A percentile compares a stretch with the other conserved stretches of the same genome.
phyloP scores from a whole-genome alignment of 2,888 invertebrate genomes.

The Linyphia triangularis region DNA sequence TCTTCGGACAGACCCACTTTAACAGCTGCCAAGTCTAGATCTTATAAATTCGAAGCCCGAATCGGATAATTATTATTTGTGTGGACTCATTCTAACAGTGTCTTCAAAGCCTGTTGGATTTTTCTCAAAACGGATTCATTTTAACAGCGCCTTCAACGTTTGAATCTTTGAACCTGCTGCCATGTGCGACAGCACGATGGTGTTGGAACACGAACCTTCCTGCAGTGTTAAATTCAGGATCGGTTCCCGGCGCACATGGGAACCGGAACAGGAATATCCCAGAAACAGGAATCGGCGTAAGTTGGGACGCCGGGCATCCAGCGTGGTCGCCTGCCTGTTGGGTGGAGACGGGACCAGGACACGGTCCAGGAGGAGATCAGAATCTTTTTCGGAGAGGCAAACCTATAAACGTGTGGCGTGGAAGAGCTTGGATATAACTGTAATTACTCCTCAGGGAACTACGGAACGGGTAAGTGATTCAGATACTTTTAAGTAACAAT shows the following conservation, averaged over 20 bases:
- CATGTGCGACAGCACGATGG: slow-evolving; percentile 43
- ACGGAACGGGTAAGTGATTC: slow-evolving; percentile 83
- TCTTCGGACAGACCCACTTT: too few relatives aligned
- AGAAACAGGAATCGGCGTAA: slow-evolving; percentile 33
- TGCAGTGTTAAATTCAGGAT: slow-evolving; percentile 55
- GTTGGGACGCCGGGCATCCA: slow-evolving; percentile 55
- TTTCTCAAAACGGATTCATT: too few relatives aligned
- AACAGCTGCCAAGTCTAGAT: too few relatives aligned
- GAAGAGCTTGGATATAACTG: slow-evolving; percentile 82
- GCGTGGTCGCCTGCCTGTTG: slow-evolving; percentile 60
- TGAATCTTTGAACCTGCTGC: not conserved
- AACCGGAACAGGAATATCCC: slow-evolving; percentile 66
- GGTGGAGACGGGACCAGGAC: slow-evolving; percentile 14
- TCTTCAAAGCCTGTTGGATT: too few relatives aligned
- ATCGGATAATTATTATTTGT: too few relatives aligned
- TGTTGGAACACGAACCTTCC: slow-evolving; percentile 11
- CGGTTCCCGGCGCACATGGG: slow-evolving; percentile 66
- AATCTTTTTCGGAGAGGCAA: slow-evolving; percentile 71
- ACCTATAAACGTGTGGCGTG: slow-evolving; percentile 63
- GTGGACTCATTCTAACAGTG: too few relatives aligned
- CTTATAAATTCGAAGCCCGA: too few relatives aligned
- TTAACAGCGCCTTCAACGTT: too few relatives aligned
- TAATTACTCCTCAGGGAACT: slow-evolving; percentile 85
- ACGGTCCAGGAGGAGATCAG: slow-evolving; percentile 42
- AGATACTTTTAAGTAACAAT: not conserved